These are phyloP conservation scores for Silurus glanis DNA, from an alignment of 2,113 vertebrate genomes.

Conservation along the genomic window DNA sequence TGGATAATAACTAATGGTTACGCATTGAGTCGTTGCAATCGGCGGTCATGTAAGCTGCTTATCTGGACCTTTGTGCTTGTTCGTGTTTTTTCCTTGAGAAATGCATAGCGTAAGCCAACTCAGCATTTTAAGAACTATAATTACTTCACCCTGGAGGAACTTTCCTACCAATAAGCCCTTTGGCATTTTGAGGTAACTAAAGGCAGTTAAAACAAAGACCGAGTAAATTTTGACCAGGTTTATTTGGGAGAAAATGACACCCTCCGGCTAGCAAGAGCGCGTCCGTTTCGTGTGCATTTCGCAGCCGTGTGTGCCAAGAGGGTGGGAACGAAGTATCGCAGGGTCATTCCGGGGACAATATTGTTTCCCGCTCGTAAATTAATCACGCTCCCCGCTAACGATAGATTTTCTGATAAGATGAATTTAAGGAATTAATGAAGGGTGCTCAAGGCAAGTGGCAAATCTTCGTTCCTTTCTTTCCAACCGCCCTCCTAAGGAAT, in stretches of 20 bases:
- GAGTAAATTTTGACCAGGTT: neutral
- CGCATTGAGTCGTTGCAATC: neutral
- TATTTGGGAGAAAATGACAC: neutral
- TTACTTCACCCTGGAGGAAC: neutral
- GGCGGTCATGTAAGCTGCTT: neutral
- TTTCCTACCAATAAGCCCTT: neutral
- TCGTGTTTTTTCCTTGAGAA: neutral
- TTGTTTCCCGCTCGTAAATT: neutral
- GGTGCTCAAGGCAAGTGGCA: neutral
- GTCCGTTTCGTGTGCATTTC: neutral
- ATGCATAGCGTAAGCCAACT: too few species aligned
- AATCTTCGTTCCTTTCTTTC: neutral
- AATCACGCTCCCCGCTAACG: neutral
- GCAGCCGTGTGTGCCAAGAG: neutral
- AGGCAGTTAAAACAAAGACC: neutral
- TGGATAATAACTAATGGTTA: neutral
- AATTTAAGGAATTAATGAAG: neutral
- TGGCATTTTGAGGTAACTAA: neutral
- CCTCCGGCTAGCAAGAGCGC: neutral
- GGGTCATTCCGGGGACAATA: conserved; percentile 1
- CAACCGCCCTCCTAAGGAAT: neutral
- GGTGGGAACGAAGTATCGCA: neutral
- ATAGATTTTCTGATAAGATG: neutral
- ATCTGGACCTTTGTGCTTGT: neutral
- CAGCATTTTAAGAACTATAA: neutral